Percentiles rank a stretch among this genome's conserved stretches.
These are phyloP conservation scores for Thripadectes ignobilis DNA, from an alignment of 2,797 vertebrate genomes.

Conservation along the genomic window DNA sequence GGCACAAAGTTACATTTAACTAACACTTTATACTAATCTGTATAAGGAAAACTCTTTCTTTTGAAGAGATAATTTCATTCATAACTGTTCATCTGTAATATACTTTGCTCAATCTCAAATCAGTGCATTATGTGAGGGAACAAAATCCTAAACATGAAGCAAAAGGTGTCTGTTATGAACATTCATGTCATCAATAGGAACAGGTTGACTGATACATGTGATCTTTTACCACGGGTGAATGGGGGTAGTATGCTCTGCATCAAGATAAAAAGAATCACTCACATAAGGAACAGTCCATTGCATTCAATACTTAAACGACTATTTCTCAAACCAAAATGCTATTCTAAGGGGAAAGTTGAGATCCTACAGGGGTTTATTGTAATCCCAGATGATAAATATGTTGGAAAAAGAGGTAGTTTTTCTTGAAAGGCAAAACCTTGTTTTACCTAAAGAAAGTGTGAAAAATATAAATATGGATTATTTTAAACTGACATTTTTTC, in stretches of 20 bases:
- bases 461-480: not conserved
- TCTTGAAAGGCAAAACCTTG: not conserved
- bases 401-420: not conserved
- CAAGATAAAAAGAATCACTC: not conserved
- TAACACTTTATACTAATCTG: not conserved
- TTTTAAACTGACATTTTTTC: constrained; percentile 5
- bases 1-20: not conserved
- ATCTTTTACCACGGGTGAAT: not conserved
- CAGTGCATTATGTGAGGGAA: not conserved
- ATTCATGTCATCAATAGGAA: not conserved
- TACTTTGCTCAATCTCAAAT: not conserved
- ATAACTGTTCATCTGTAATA: not conserved
- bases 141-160: not conserved
- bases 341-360: not conserved
- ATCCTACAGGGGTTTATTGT: not conserved
- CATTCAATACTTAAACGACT: not conserved
- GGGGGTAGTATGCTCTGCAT: not conserved
- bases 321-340: not conserved
- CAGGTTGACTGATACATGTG: not conserved
- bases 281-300: not conserved
- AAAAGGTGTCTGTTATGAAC: not conserved
- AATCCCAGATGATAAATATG: not conserved
- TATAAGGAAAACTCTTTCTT: not conserved
- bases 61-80: not conserved
- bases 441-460: not conserved